Conservation (phyloP, 2,797 vertebrate species). For the Dermochelys coriacea region DNA sequence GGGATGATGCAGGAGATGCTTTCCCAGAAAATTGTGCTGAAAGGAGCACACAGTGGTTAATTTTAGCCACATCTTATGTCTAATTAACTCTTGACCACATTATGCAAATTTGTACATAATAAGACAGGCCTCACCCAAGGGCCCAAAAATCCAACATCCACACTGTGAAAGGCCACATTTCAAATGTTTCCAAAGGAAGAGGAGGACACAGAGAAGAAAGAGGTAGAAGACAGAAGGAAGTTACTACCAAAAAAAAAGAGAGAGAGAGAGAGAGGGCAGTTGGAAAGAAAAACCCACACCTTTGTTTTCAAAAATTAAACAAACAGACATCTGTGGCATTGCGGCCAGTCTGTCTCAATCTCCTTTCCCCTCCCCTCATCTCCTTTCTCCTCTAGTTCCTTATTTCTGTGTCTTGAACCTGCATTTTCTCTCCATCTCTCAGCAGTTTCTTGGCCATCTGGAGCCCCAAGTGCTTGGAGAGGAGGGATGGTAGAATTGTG, state of each 20-base stretch:
- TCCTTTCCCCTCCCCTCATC: conserved; percentile 53
- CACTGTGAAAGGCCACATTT: conserved; percentile 42
- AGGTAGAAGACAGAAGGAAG: neutral
- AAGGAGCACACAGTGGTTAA: conserved; percentile 40
- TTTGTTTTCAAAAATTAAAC: conserved; percentile 66
- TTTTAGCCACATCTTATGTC: conserved; percentile 63
- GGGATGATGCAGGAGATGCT: too few species aligned
- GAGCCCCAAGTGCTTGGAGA: conserved; percentile 29
- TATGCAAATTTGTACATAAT: conserved; percentile 69
- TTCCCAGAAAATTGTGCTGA: too few species aligned
- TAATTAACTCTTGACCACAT: conserved; percentile 61
- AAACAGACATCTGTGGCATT: conserved; percentile 56
- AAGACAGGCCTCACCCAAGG: conserved; percentile 33
- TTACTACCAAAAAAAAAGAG: conserved; percentile 3
- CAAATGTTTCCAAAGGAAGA: conserved; percentile 1
- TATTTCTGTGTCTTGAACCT: conserved; percentile 19
- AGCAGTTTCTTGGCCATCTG: conserved; percentile 3
- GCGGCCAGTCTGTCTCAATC: conserved; percentile 44
- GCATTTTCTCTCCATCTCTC: neutral
- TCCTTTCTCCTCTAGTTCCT: conserved; percentile 3
- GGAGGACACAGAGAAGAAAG: neutral
- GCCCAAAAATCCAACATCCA: conserved; percentile 39
- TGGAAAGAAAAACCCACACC: conserved; percentile 57
- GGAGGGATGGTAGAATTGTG: neutral
- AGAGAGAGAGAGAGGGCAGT: neutral